These are phyloP conservation scores for Megalurothrips usitatus DNA, from an alignment of 2,888 invertebrate genomes.

Conservation along the genomic window DNA sequence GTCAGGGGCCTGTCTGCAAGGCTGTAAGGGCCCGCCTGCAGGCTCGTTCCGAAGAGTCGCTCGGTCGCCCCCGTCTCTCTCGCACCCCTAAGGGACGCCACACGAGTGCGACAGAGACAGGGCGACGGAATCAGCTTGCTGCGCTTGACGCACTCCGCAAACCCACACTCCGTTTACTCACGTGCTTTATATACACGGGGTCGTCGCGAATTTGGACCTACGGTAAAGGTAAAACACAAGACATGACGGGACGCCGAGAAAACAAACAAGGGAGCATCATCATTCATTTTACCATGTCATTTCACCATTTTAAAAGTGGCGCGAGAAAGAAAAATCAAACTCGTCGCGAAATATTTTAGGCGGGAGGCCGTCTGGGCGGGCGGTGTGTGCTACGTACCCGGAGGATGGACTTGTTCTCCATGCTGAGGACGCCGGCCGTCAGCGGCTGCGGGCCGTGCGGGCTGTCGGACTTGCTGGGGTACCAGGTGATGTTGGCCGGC, in stretches of 20 bases:
- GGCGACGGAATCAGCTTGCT: too few relatives aligned
- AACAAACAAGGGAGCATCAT: not conserved
- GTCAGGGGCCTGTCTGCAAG: too few relatives aligned
- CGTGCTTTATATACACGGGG: conserved; percentile 14
- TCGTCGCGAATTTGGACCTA: not conserved
- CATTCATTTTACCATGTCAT: not conserved
- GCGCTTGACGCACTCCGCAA: too few relatives aligned
- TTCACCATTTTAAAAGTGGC: not conserved
- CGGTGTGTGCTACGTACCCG: not conserved
- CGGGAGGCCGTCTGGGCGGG: not conserved
- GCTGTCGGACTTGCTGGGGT: not conserved
- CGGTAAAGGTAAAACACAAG: not conserved
- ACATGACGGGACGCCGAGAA: not conserved
- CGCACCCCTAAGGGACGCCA: too few relatives aligned
- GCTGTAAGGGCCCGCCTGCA: too few relatives aligned
- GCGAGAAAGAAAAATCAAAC: too few relatives aligned
- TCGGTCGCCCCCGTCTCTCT: too few relatives aligned
- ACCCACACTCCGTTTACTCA: not conserved
- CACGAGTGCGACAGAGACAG: too few relatives aligned
- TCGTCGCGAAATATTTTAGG: not conserved
- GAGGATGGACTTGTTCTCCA: not conserved
- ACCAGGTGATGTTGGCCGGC: not conserved
- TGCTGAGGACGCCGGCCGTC: not conserved
- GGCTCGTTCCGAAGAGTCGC: too few relatives aligned
- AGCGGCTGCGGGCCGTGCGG: not conserved